phyloP scores from a whole-genome alignment of 1,140 invertebrate species.

The Chelonus insularis region DNA sequence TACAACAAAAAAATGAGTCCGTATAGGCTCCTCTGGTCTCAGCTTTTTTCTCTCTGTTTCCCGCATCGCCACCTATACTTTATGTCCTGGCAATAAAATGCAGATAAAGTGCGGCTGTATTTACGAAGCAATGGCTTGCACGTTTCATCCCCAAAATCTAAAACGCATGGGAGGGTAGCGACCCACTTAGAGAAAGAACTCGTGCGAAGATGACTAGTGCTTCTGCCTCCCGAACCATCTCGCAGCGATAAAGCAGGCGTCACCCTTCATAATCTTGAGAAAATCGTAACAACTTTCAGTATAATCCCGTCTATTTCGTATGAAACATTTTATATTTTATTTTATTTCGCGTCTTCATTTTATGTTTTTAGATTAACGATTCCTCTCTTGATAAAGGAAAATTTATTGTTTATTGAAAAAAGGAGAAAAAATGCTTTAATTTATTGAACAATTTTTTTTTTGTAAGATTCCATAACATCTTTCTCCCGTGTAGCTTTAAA shows the following conservation, averaged over 20 bases:
- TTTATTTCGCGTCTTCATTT: background rate
- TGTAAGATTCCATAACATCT: no score
- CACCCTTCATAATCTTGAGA: conserved; percentile 2
- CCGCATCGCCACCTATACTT: conserved; percentile 6
- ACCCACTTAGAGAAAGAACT: conserved; percentile 12
- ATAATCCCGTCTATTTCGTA: background rate
- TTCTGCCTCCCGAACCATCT: background rate
- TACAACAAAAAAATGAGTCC: conserved; percentile 30
- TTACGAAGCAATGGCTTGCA: conserved; percentile 37
- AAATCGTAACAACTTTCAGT: conserved; percentile 2
- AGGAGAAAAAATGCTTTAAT: no score
- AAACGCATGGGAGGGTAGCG: conserved; percentile 19
- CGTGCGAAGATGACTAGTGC: background rate
- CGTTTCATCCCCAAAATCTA: conserved; percentile 34
- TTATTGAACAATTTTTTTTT: no score
- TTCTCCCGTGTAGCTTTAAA: no score
- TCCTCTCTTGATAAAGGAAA: no score
- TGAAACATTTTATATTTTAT: no score
- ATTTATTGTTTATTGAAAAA: no score
- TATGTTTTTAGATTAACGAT: background rate
- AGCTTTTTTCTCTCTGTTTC: background rate
- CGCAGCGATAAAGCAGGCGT: conserved; percentile 15
- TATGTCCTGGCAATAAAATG: conserved; percentile 41
- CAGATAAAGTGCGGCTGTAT: conserved; percentile 43
- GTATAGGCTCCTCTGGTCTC: conserved; percentile 1